Conservation (phyloP, 2,113 vertebrate species). For the Smithornis capensis region DNA sequence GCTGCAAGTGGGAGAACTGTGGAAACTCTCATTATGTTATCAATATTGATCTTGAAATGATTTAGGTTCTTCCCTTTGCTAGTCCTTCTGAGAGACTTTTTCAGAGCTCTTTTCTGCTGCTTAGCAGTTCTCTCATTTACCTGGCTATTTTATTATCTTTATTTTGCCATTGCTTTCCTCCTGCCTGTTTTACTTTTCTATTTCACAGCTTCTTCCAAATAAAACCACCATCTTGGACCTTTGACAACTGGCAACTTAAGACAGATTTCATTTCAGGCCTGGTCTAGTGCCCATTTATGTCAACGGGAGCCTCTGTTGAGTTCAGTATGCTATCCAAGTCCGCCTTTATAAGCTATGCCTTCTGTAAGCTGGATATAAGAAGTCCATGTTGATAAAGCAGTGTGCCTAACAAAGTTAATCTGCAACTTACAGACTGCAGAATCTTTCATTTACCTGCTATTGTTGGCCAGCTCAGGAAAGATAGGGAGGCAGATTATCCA, state of each 20-base stretch:
- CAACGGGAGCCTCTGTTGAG: background rate
- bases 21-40: background rate
- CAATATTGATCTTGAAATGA: background rate
- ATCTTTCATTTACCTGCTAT: background rate
- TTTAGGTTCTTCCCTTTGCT: background rate
- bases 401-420: background rate
- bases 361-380: background rate
- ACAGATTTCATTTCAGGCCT: background rate
- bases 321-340: background rate
- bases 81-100: background rate
- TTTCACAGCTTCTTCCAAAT: conserved; percentile 48
- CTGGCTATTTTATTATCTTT: background rate
- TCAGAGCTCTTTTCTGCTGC: background rate
- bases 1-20: background rate
- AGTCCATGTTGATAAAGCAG: background rate
- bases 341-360: background rate
- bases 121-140: background rate
- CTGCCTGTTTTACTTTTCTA: background rate
- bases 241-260: background rate
- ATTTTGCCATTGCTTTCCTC: background rate
- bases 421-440: background rate
- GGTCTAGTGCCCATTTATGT: background rate
- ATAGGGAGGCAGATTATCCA: background rate
- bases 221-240: background rate
- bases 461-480: background rate